These are phyloP conservation scores for Ambastaia sidthimunki DNA, from an alignment of 2,797 vertebrate genomes.

Conservation along the genomic window DNA sequence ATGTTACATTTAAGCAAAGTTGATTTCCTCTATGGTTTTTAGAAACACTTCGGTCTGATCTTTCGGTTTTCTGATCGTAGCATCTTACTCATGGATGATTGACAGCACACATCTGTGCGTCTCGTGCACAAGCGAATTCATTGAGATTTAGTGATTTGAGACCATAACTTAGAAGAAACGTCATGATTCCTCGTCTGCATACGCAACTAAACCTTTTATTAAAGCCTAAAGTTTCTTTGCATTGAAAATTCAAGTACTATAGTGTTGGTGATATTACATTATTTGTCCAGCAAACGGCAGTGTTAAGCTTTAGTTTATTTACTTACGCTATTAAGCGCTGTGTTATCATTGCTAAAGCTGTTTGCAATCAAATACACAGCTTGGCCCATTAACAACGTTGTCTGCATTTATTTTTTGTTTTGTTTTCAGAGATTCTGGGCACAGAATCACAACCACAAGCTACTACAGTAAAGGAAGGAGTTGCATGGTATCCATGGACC, in stretches of 20 bases:
- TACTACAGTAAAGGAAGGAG: constrained; percentile 72
- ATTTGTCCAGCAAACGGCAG: constrained; percentile 55
- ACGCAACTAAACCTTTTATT: background rate
- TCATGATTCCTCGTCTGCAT: background rate
- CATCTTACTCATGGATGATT: background rate
- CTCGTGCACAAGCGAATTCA: background rate
- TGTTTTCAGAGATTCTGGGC: constrained; percentile 85
- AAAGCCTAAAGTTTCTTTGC: background rate
- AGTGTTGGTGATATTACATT: background rate
- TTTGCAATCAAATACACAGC: background rate
- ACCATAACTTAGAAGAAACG: background rate
- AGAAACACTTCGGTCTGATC: background rate
- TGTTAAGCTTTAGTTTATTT: constrained; percentile 43
- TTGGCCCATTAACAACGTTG: background rate
- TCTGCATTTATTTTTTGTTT: background rate
- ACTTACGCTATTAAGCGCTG: background rate
- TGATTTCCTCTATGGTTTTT: background rate
- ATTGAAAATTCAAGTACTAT: no score
- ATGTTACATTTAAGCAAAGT: background rate
- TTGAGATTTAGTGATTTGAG: background rate
- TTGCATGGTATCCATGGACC: constrained; percentile 93
- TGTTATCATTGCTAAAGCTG: background rate
- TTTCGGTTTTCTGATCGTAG: background rate
- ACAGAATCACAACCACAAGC: constrained; percentile 77
- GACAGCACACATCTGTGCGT: background rate